Base-by-base conservation (phyloP, 2,797 vertebrate genomes). In the Craterocephalus amniculus region DNA sequence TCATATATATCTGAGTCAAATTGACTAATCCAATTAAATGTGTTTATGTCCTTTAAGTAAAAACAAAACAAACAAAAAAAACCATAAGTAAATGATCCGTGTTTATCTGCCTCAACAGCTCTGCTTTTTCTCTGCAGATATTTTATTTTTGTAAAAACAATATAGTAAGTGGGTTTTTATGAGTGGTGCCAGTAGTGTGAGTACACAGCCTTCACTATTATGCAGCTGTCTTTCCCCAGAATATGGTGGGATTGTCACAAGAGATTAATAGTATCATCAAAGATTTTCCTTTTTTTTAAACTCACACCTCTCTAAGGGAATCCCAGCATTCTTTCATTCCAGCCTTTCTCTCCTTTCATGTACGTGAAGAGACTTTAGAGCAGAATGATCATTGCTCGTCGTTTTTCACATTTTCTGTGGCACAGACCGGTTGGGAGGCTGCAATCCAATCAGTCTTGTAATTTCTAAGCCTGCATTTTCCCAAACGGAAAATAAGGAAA, bases 261-360 rank as follows among this genome's bases (percentile, higher is more conserved):
- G 81, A 67, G 73, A 84, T 87, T 84, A 88, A 87, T 80, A 29
- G 74, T 80, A 78, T 79, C 81, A 76, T 86, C 55, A 73, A 60
- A 72, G 45, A 69, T 72, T 85, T 35, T 72, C n/a, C 69, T 22
- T 79, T 54, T 79, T 45, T 71, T 75, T 67, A 68, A 67, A 65
- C 82, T 70, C 67, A 45, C 54, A 55, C 67, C 49, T 84, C 74
- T 88, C 74, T 34, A 5, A 79, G 84, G 78, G 75, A 82, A 83
- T 79, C 74, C 67, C 48, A 63, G 66, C 57, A 32, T 70, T 70
- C 32, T 65, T 71, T 60, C 58, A 73, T 58, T 74, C 76, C 79
- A 78, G 58, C 56, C 57, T 78, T 5, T 78, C 62, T 55, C 62
- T 55, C 10, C 36, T 32, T 57, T 9, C 16, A 45, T 52, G 55